These are phyloP conservation scores for Micronycteris hirsuta DNA, from an alignment of 2,113 vertebrate genomes.

Conservation along the genomic window DNA sequence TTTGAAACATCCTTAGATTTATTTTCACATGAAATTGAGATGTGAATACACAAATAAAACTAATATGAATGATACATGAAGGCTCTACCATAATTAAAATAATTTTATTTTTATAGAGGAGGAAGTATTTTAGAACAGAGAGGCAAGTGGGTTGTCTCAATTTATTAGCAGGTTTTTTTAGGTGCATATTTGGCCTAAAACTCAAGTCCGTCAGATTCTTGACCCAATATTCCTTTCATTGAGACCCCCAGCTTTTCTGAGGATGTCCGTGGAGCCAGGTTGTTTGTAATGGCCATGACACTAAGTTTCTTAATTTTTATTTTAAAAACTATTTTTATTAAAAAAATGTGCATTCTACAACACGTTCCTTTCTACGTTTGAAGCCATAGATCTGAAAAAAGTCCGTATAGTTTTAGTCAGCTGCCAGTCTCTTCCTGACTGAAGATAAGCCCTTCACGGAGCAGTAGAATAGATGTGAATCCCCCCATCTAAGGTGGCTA, in stretches of 20 bases:
- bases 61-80: neutral
- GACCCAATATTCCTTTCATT: neutral
- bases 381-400: neutral
- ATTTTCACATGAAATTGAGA: neutral
- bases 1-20: neutral
- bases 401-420: neutral
- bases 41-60: neutral
- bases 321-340: neutral
- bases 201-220: neutral
- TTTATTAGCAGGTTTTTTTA: neutral
- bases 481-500: neutral
- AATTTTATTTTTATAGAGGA: neutral
- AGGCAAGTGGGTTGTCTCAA: neutral
- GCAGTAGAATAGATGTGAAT: neutral
- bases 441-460: neutral
- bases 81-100: neutral
- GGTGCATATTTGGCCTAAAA: neutral
- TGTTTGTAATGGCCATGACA: neutral
- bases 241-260: neutral
- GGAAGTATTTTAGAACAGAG: neutral
- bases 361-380: neutral
- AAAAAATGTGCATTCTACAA: neutral
- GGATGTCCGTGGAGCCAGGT: neutral
- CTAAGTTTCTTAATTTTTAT: neutral
- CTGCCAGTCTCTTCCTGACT: neutral